phyloP scores from a whole-genome alignment of 2,113 vertebrate genomes.

The Lynx canadensis region DNA sequence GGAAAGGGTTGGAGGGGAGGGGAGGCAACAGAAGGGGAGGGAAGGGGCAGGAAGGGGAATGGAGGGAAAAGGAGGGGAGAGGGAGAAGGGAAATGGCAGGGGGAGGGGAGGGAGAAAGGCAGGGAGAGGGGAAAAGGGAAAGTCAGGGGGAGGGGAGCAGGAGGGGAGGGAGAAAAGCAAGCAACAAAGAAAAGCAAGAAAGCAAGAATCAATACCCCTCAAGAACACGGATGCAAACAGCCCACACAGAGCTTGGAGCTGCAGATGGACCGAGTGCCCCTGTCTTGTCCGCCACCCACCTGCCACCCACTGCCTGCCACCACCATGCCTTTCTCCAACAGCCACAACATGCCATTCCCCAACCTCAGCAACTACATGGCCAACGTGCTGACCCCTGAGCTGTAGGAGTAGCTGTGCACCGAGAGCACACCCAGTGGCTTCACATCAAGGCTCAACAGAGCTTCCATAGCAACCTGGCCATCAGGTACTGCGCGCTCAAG shows the following conservation, averaged over 20 bases:
- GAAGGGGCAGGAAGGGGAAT: too few relatives aligned
- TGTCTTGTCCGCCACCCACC: not conserved
- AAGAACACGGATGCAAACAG: not conserved
- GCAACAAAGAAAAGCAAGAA: not conserved
- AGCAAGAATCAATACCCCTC: not conserved
- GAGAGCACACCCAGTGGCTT: constrained; percentile 93
- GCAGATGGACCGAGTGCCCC: fast-evolving
- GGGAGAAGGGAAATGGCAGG: not conserved
- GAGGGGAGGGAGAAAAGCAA: not conserved
- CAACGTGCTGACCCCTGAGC: constrained; percentile 89
- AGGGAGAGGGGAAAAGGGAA: not conserved
- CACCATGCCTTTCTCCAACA: constrained; percentile 97
- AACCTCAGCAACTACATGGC: constrained; percentile 98
- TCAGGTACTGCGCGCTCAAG: constrained; percentile 94
- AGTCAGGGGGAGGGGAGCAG: not conserved
- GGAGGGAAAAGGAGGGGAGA: not conserved
- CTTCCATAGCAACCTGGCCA: constrained; percentile 91
- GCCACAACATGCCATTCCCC: constrained; percentile 92
- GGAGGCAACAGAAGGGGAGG: too few relatives aligned
- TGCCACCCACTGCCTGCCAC: constrained; percentile 81
- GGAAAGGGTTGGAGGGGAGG: too few relatives aligned
- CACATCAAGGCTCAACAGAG: constrained; percentile 85
- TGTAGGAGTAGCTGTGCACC: constrained; percentile 91
- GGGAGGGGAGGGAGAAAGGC: too few relatives aligned
- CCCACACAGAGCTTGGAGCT: constrained; percentile 38